Evolutionary conservation across 2,113 vertebrate genomes (phyloP).

Genomic region (Paramisgurnus dabryanus): DNA sequence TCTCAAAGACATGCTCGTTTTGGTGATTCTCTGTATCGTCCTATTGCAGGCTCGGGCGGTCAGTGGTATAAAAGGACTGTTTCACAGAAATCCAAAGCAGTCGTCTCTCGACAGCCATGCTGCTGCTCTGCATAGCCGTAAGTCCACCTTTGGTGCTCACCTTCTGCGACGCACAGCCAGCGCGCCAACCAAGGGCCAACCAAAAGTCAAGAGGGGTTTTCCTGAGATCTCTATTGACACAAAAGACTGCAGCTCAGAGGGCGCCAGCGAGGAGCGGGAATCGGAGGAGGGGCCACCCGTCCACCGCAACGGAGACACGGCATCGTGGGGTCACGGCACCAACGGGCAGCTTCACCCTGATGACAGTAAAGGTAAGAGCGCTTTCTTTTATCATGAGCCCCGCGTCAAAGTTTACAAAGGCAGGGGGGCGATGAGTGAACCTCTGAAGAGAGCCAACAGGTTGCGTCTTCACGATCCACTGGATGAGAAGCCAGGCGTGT

Average conservation of each 20-base stretch:
- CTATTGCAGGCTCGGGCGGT: constrained; percentile 84
- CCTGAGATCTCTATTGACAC: constrained; percentile 85
- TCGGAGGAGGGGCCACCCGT: constrained; percentile 70
- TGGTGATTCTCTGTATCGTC: constrained; percentile 40
- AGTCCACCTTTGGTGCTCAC: constrained; percentile 91
- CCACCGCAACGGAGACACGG: constrained; percentile 72
- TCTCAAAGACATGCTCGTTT: too few species aligned
- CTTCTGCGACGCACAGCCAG: constrained; percentile 93
- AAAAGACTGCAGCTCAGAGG: constrained; percentile 84
- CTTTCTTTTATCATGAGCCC: constrained; percentile 51
- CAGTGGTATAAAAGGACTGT: constrained; percentile 96
- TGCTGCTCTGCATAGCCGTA: constrained; percentile 89
- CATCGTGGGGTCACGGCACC: constrained; percentile 64
- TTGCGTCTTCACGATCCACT: constrained; percentile 71
- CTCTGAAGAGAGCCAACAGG: constrained; percentile 76
- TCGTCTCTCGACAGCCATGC: constrained; percentile 98
- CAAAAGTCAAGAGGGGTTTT: constrained; percentile 85
- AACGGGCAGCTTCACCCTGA: constrained; percentile 74
- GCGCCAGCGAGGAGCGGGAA: constrained; percentile 77
- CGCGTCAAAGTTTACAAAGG: constrained; percentile 53
- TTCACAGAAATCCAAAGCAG: constrained; percentile 98
- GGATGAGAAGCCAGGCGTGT: constrained; percentile 71
- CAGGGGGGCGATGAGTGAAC: constrained; percentile 78
- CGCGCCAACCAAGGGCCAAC: constrained; percentile 92
- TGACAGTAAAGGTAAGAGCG: constrained; percentile 90